phyloP scores from a whole-genome alignment of 2,797 vertebrate genomes.

The Onychomys torridus region DNA sequence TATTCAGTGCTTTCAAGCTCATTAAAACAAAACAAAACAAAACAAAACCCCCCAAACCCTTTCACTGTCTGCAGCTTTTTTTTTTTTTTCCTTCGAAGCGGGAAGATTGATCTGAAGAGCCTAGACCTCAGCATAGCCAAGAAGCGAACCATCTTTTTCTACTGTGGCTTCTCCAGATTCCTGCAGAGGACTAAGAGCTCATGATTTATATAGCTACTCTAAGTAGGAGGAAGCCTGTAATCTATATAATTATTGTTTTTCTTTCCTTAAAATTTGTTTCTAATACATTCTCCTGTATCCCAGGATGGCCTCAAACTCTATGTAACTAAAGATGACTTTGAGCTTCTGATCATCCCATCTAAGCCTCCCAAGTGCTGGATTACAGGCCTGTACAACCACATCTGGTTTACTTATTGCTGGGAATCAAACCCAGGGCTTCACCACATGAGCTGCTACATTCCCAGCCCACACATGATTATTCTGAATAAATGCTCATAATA shows the following conservation, averaged over 20 bases:
- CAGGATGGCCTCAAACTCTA: not conserved
- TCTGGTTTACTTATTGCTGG: not conserved
- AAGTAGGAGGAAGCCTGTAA: conserved; percentile 27
- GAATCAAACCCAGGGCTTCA: not conserved
- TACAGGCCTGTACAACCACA: not conserved
- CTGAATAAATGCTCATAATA: conserved; percentile 47
- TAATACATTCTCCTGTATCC: not conserved
- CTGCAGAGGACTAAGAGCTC: not conserved
- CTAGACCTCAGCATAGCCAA: conserved; percentile 3
- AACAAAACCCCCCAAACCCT: not conserved
- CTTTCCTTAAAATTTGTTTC: not conserved
- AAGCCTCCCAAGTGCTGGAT: not conserved
- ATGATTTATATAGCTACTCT: conserved; percentile 32
- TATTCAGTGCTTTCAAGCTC: conserved; percentile 44
- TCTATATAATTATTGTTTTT: conserved; percentile 35
- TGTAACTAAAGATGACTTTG: not conserved
- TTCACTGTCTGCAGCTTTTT: conserved; percentile 56
- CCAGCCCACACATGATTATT: not conserved
- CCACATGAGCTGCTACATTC: not conserved
- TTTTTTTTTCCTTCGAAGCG: conserved; percentile 27
- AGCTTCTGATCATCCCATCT: not conserved
- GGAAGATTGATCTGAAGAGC: conserved; percentile 24
- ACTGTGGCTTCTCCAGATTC: conserved; percentile 28
- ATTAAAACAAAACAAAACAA: not conserved
- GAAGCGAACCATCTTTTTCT: conserved; percentile 37